Conservation (phyloP, 1,140 invertebrate species). For the Diuraphis noxia region DNA sequence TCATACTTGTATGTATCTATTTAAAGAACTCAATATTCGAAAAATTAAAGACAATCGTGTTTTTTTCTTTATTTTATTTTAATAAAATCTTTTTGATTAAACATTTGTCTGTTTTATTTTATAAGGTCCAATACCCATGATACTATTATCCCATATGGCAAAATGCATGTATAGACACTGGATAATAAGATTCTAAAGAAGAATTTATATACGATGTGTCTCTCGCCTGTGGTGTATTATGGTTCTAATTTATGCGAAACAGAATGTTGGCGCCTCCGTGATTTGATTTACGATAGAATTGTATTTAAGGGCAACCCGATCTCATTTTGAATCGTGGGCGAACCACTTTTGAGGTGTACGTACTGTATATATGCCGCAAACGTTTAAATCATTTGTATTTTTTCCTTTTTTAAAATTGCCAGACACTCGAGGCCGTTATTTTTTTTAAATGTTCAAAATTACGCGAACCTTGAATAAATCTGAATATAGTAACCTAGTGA, state of each 20-base stretch:
- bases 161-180: background rate
- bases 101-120: background rate
- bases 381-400: slow-evolving; percentile 39
- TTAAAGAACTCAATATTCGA: background rate
- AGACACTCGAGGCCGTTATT: slow-evolving; percentile 41
- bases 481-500: background rate
- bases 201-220: slow-evolving; percentile 26
- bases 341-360: slow-evolving; percentile 40
- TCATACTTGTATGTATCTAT: too few relatives aligned
- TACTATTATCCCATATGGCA: background rate
- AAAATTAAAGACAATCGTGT: background rate
- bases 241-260: slow-evolving; percentile 49
- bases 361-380: background rate
- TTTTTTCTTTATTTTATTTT: background rate
- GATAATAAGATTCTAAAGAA: background rate
- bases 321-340: slow-evolving; percentile 39
- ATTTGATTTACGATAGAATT: slow-evolving; percentile 43
- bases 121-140: background rate
- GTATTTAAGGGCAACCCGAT: slow-evolving; percentile 48
- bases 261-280: slow-evolving; percentile 49
- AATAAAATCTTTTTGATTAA: background rate
- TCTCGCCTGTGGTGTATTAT: slow-evolving; percentile 47
- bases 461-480: slow-evolving; percentile 33
- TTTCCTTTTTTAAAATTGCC: slow-evolving; percentile 40
- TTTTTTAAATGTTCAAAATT: slow-evolving; percentile 36